phyloP scores from a whole-genome alignment of 2,797 vertebrate genomes.

The Echiichthys vipera region DNA sequence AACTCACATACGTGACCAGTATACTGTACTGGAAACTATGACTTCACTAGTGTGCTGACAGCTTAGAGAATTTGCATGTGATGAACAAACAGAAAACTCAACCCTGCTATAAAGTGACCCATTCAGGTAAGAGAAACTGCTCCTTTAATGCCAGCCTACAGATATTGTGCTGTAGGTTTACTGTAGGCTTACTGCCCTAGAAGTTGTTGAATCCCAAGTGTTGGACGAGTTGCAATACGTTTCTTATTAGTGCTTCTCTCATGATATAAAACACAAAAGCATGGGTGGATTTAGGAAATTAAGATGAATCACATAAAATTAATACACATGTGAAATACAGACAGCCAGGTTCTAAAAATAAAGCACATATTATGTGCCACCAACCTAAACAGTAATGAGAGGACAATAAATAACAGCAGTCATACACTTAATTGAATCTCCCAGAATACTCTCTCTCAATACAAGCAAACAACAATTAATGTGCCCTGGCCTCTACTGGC shows the following conservation, averaged over 20 bases:
- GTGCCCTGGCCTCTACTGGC: constrained; percentile 56
- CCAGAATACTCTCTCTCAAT: neutral
- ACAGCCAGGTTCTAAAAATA: neutral
- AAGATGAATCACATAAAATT: neutral
- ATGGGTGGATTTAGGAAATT: neutral
- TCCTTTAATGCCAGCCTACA: constrained; percentile 39
- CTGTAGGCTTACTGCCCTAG: neutral
- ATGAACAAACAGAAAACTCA: constrained; percentile 5
- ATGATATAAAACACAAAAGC: constrained; percentile 4
- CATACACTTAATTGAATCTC: constrained; percentile 16
- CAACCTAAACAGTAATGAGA: constrained; percentile 23
- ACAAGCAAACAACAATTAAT: constrained; percentile 24
- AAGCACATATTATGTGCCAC: neutral
- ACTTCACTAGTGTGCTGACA: constrained; percentile 4
- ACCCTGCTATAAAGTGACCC: constrained; percentile 21
- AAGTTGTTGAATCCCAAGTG: constrained; percentile 6
- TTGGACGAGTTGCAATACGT: neutral
- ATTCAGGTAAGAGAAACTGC: constrained; percentile 12
- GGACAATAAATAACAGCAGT: constrained; percentile 19
- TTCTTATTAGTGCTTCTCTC: constrained; percentile 20
- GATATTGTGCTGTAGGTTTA: constrained; percentile 19
- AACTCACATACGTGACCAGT: constrained; percentile 2
- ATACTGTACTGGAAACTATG: constrained; percentile 16
- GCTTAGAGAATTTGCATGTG: neutral
- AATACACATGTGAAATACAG: neutral